Base-by-base conservation (phyloP, 2,113 vertebrate species). In the Maylandia zebra region DNA sequence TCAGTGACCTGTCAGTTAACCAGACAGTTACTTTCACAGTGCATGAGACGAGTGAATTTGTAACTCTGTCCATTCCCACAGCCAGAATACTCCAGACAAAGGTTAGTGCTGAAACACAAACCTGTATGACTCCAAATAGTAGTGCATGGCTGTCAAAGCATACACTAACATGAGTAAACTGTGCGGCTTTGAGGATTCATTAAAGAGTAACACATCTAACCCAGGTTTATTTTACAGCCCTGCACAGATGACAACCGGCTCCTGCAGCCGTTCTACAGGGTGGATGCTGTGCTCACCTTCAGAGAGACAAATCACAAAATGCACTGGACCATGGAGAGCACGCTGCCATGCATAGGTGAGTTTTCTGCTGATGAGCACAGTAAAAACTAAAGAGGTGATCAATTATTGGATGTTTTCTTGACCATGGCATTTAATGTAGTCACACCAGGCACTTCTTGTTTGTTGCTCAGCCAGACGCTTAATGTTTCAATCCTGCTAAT, bases 261-360 rank as follows among this genome's bases (percentile, higher is more conserved):
- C 43, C 81, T 50, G 14, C 96, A 95, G 92, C 74, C 85, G 7
- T 95, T 95, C 94, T 96, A 91, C 79, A 94, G 94, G 82, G 69
- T 95, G 56, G 94, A 96, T 81, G 94, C 95, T 86, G 94, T 94
- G 50, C 93, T 96, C 89, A 94, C 84, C 48, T 97, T 96, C 88
- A 94, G 93, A 61, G 94, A 96, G 95, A 94, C 93, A 64, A 91
- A 93, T 56, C 76, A 95, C 86, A 94, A 94, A 57, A 94, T 95
- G 91, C 89, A 94, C 55, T 96, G 96, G 96, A 96, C 76, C 2
- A 92, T 96, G 93, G 95, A 97, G 90, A 97, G 95, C 91, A 85
- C 91, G 71, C 96, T 95, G 82, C 94, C 86, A 66, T 96, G 95
- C 57, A 83, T 82, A 94, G 95, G 95, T 96, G 61, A 96, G 95